Evolutionary conservation across 1,140 invertebrate species (phyloP).

Genomic region (Leptopilina boulardi): DNA sequence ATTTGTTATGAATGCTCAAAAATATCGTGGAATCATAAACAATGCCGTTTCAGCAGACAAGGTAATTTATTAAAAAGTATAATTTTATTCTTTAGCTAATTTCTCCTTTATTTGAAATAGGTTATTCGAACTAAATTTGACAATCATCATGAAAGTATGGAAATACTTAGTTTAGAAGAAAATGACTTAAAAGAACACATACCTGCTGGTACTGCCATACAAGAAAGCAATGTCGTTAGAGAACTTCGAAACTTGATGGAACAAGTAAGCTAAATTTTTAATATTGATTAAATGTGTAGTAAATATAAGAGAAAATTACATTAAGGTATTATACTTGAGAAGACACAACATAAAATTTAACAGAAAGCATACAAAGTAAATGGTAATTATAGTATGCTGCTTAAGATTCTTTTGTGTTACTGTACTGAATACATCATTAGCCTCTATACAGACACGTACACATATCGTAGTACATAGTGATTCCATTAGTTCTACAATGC

Average conservation of each 20-base stretch:
- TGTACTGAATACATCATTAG: too few species aligned
- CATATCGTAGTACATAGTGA: too few species aligned
- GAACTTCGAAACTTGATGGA: conserved; percentile 89
- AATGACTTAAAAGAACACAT: conserved; percentile 80
- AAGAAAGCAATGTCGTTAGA: conserved; percentile 79
- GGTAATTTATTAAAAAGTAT: conserved; percentile 63
- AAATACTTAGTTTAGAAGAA: conserved; percentile 87
- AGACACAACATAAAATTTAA: too few species aligned
- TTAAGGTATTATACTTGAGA: background rate
- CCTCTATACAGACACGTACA: too few species aligned
- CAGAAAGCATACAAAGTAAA: too few species aligned
- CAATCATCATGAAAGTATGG: conserved; percentile 87
- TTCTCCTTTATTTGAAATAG: conserved; percentile 65
- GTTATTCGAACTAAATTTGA: conserved; percentile 93
- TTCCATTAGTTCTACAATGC: too few species aligned
- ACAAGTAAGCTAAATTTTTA: conserved; percentile 73
- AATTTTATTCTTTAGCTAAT: conserved; percentile 6
- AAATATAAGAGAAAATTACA: background rate
- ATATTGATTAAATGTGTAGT: background rate
- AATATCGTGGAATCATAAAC: conserved; percentile 95
- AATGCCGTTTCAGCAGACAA: conserved; percentile 90
- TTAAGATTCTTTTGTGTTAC: too few species aligned
- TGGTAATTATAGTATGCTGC: too few species aligned
- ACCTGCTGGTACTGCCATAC: conserved; percentile 78
- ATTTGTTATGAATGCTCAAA: conserved; percentile 89